Conservation (phyloP, 2,113 vertebrate genomes). For the Machaerirhynchus nigripectus region DNA sequence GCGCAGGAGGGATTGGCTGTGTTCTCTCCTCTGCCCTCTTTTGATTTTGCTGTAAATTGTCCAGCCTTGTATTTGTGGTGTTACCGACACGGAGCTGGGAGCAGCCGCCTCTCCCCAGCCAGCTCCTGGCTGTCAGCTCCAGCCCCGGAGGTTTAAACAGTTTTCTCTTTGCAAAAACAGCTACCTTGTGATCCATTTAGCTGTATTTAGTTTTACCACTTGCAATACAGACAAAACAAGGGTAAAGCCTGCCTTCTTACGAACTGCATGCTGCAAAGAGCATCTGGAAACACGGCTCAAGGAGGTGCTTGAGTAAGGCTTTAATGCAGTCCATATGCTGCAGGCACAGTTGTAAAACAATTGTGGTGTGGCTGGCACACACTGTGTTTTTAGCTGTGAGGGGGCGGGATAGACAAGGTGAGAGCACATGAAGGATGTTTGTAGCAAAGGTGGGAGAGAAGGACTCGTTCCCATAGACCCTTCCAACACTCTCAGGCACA, state of each 20-base stretch:
- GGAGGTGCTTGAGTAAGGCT: neutral
- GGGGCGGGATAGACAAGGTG: neutral
- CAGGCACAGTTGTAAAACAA: neutral
- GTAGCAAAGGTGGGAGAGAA: neutral
- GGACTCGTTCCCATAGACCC: neutral
- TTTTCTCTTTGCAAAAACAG: neutral
- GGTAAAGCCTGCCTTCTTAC: neutral
- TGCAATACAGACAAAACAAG: neutral
- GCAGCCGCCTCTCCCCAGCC: neutral
- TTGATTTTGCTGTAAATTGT: neutral
- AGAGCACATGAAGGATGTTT: fast-evolving
- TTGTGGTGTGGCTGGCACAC: neutral
- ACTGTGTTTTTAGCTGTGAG: neutral
- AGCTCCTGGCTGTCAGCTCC: neutral
- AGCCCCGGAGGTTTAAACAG: neutral
- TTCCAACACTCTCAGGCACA: neutral
- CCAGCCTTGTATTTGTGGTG: neutral
- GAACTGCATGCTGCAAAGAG: neutral
- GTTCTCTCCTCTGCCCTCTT: neutral
- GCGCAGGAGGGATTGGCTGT: neutral
- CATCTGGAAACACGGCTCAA: neutral
- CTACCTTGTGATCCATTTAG: neutral
- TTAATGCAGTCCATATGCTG: neutral
- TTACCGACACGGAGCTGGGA: fast-evolving
- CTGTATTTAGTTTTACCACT: neutral